Percentiles rank a stretch among this genome's conserved stretches.
phyloP scores from a whole-genome alignment of 1,140 invertebrate species.

The Agrilus planipennis region DNA sequence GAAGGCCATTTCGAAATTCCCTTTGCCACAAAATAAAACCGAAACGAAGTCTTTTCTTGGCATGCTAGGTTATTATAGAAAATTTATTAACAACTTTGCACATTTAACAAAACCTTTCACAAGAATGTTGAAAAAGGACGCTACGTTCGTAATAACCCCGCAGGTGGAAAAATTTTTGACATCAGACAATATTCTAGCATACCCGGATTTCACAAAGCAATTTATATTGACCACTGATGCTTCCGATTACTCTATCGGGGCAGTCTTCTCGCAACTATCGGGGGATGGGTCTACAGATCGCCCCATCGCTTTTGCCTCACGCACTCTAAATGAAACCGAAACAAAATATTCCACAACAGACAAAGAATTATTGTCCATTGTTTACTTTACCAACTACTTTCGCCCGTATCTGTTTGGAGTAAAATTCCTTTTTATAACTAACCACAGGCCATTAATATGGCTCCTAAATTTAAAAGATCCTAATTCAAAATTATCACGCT shows the following conservation, averaged over 20 bases:
- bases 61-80: slow-evolving; percentile 1
- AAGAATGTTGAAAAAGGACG: background rate
- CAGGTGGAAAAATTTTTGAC: no score
- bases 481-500: slow-evolving; percentile 14
- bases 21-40: background rate
- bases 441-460: no score
- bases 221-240: slow-evolving; percentile 4
- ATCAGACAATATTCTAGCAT: slow-evolving; percentile 1
- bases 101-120: background rate
- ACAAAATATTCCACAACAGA: background rate
- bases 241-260: background rate
- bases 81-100: background rate
- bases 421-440: no score
- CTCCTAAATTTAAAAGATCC: slow-evolving; percentile 11
- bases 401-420: background rate
- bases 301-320: slow-evolving; percentile 4
- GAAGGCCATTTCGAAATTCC: background rate
- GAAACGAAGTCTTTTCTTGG: slow-evolving; percentile 2
- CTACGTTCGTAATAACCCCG: no score
- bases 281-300: slow-evolving; percentile 4
- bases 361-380: slow-evolving; percentile 2
- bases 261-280: slow-evolving; percentile 4
- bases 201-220: slow-evolving; percentile 6
- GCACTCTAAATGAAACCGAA: slow-evolving; percentile 1
- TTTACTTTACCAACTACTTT: background rate